Percentiles rank a stretch among this genome's conserved stretches.
Evolutionary conservation across 1,140 invertebrate genomes (phyloP).

Genomic region (Drosophila busckii): DNA sequence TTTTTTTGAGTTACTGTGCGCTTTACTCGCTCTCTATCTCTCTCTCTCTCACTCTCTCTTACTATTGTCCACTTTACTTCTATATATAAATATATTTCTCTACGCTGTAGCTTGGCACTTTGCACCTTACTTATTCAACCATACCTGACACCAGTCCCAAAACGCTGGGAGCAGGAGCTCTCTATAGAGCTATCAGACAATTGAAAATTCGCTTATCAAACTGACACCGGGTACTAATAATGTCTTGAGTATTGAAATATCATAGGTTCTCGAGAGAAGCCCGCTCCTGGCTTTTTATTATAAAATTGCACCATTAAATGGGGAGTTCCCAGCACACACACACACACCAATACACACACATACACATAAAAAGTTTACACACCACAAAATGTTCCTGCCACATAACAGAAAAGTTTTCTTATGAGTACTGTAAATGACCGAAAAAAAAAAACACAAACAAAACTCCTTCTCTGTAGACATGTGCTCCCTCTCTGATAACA

Average conservation of each 20-base stretch:
- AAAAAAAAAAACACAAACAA: conserved; percentile 40
- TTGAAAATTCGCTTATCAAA: conserved; percentile 19
- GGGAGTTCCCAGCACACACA: neutral
- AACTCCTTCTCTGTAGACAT: conserved; percentile 82
- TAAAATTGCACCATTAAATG: conserved; percentile 3
- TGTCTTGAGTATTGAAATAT: conserved; percentile 26
- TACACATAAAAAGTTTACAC: no score
- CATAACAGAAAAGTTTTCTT: no score
- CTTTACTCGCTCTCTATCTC: conserved; percentile 16
- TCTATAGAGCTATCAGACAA: conserved; percentile 30
- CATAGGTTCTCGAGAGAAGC: conserved; percentile 46
- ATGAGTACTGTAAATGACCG: conserved; percentile 24
- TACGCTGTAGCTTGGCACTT: conserved; percentile 30
- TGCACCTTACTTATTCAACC: conserved; percentile 18
- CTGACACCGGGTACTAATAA: conserved; percentile 56
- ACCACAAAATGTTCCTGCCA: no score
- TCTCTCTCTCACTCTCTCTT: conserved; percentile 11
- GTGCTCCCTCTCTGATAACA: conserved; percentile 90
- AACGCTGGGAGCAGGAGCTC: conserved; percentile 66
- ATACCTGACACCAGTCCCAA: conserved; percentile 28
- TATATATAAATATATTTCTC: conserved; percentile 27
- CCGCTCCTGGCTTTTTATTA: conserved; percentile 60
- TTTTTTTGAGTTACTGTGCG: conserved; percentile 54
- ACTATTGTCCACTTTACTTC: no score
- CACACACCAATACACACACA: conserved; percentile 18